A percentile compares a stretch with the other conserved stretches of the same genome.
Conservation (phyloP, 2,888 invertebrate genomes). For the Harpalus rufipes region DNA sequence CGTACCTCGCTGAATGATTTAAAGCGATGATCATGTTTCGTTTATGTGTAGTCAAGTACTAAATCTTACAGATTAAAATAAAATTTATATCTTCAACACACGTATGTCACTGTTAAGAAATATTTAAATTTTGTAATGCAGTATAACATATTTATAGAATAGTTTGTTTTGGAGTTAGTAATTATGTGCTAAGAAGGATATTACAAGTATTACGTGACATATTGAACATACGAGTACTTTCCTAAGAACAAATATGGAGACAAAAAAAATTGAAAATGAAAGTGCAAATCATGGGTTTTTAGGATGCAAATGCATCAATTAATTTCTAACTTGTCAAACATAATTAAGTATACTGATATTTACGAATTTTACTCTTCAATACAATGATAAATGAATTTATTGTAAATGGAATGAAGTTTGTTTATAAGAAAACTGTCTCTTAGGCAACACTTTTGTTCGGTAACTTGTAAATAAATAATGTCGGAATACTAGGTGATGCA, state of each 20-base stretch:
- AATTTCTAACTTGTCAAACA: neutral
- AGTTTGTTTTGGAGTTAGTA: neutral
- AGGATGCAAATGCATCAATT: neutral
- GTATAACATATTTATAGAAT: neutral
- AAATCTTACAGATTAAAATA: slow-evolving; percentile 4
- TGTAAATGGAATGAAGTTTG: neutral
- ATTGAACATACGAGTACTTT: neutral
- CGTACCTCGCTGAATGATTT: neutral
- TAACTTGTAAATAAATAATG: slow-evolving; percentile 9
- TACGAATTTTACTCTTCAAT: no score
- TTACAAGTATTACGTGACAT: neutral
- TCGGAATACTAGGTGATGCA: no score
- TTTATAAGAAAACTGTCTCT: slow-evolving; percentile 3
- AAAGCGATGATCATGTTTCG: slow-evolving; percentile 5
- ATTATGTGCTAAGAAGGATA: neutral
- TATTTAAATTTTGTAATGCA: neutral
- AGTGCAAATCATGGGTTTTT: no score
- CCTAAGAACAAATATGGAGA: no score
- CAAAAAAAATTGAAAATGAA: no score
- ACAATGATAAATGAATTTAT: neutral
- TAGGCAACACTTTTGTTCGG: slow-evolving; percentile 2
- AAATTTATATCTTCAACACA: neutral
- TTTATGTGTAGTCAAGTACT: neutral
- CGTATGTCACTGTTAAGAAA: neutral
- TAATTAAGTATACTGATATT: neutral